Conservation (phyloP, 2,113 vertebrate species). For the Apteryx owenii region DNA sequence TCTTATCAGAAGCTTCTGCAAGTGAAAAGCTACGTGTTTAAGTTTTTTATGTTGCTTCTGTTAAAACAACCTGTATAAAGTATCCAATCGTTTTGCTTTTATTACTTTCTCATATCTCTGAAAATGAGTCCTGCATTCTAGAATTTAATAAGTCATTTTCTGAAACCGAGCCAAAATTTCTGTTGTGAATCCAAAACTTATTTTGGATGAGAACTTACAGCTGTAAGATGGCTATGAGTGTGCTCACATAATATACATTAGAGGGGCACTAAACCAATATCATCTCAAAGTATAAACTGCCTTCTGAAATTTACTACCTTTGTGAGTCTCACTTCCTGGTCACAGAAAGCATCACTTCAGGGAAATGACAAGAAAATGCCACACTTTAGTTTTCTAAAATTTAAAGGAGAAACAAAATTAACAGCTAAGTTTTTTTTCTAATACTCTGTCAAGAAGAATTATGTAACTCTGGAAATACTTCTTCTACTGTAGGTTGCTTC, state of each 20-base stretch:
- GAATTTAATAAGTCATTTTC: neutral
- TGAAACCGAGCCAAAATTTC: neutral
- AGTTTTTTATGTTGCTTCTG: neutral
- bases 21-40: neutral
- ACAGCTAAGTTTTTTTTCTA: neutral
- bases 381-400: neutral
- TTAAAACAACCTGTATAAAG: neutral
- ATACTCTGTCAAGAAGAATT: neutral
- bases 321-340: neutral
- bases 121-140: neutral
- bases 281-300: neutral
- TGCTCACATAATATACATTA: neutral
- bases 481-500: conserved; percentile 80
- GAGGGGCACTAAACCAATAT: neutral
- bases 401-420: neutral
- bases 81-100: neutral
- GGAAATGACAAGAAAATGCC: neutral
- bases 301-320: neutral
- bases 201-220: neutral
- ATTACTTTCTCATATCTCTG: neutral
- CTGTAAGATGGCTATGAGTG: neutral
- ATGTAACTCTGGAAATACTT: neutral
- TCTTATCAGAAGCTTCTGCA: neutral
- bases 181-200: neutral
- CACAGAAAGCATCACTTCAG: neutral